These are phyloP conservation scores for Delichon dasypus DNA, from an alignment of 2,797 vertebrate species.

Conservation along the genomic window DNA sequence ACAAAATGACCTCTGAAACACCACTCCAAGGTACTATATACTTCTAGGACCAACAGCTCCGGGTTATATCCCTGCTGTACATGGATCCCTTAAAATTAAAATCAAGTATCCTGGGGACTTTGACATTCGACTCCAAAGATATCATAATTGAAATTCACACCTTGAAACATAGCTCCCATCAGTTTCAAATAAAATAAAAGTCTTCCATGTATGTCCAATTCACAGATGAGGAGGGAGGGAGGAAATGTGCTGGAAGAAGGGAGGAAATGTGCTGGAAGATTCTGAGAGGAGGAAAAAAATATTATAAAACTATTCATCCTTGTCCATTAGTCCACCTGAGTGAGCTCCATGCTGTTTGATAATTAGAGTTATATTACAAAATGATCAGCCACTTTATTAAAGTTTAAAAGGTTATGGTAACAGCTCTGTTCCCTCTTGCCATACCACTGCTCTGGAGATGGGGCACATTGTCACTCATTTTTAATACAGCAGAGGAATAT, in stretches of 20 bases:
- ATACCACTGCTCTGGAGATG: not conserved
- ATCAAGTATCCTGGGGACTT: not conserved
- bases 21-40: accelerated
- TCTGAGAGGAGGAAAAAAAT: not conserved
- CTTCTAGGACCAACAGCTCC: not conserved
- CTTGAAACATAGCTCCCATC: not conserved
- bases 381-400: not conserved
- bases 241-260: not conserved
- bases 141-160: not conserved
- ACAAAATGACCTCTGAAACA: not conserved
- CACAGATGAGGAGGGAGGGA: not conserved
- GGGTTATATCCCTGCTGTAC: not conserved
- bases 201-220: not conserved
- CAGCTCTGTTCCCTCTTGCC: not conserved
- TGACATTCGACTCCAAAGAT: not conserved
- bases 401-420: not conserved
- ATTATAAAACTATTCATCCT: not conserved
- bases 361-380: not conserved
- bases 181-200: not conserved
- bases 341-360: not conserved
- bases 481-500: not conserved
- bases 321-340: not conserved
- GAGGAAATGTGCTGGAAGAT: not conserved
- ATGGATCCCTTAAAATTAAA: not conserved
- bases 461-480: not conserved